These are phyloP conservation scores for Podarcis cretensis DNA, from an alignment of 2,113 vertebrate species.

Conservation along the genomic window DNA sequence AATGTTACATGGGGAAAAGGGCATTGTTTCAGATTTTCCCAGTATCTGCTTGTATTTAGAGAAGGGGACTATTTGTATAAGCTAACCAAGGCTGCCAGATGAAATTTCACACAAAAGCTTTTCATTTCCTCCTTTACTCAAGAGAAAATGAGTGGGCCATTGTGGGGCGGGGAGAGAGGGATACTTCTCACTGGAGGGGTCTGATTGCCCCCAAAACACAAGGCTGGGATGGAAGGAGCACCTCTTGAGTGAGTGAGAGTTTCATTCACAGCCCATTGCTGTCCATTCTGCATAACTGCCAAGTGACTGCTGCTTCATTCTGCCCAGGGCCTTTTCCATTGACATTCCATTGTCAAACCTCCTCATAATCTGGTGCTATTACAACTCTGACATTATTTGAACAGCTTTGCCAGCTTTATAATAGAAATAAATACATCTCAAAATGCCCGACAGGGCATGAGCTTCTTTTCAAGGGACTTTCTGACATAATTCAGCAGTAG, in stretches of 20 bases:
- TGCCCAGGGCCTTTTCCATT: not conserved
- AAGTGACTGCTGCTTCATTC: not conserved
- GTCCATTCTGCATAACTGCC: not conserved
- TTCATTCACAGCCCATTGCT: constrained; percentile 38
- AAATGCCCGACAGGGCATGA: not conserved
- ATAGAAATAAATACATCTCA: constrained; percentile 41
- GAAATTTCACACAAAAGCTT: constrained; percentile 20
- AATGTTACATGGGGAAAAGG: not conserved
- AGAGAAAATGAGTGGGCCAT: not conserved
- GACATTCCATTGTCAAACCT: constrained; percentile 19
- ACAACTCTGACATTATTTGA: constrained; percentile 42
- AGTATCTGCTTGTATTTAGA: not conserved
- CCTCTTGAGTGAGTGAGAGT: not conserved
- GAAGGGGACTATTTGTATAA: not conserved
- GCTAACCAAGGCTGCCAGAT: not conserved
- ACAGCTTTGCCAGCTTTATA: constrained; percentile 14
- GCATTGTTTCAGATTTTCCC: constrained; percentile 30
- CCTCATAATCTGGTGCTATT: not conserved
- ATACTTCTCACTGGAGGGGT: not conserved
- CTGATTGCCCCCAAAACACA: not conserved
- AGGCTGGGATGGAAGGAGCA: not conserved
- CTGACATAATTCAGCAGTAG: constrained; percentile 21
- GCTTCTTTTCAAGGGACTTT: constrained; percentile 27
- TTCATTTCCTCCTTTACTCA: constrained; percentile 9
- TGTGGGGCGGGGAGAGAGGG: not conserved